Conservation (phyloP, 2,797 vertebrate species). For the Denticeps clupeoides region DNA sequence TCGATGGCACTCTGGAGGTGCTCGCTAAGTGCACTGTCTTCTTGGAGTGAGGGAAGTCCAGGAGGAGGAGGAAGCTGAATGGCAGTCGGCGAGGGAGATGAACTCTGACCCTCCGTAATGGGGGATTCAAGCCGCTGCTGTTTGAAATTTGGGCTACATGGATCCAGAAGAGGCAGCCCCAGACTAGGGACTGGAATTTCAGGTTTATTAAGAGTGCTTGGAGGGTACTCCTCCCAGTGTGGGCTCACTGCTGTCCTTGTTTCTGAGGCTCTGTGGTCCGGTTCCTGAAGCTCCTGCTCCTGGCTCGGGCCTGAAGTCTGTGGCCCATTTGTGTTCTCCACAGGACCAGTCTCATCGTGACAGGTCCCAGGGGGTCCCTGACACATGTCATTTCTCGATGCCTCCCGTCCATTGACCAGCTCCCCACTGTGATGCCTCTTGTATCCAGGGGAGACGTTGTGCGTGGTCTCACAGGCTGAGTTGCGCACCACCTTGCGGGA, state of each 20-base stretch:
- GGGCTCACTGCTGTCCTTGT: too few relatives aligned
- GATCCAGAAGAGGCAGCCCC: constrained; percentile 24
- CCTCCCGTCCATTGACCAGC: constrained; percentile 47
- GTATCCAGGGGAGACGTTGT: constrained; percentile 16
- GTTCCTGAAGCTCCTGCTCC: too few relatives aligned
- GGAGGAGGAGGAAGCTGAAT: background rate
- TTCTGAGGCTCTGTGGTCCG: too few relatives aligned
- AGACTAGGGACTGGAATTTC: constrained; percentile 27
- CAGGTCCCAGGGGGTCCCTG: constrained; percentile 29
- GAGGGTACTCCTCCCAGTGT: constrained; percentile 31
- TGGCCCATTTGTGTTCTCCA: constrained; percentile 30
- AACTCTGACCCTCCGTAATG: constrained; percentile 32
- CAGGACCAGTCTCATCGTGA: constrained; percentile 5
- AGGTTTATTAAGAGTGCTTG: constrained; percentile 24
- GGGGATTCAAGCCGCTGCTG: constrained; percentile 42
- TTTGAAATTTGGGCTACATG: constrained; percentile 49
- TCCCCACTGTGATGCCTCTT: constrained; percentile 50
- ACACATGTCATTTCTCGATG: constrained; percentile 21
- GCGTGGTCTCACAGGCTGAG: constrained; percentile 45
- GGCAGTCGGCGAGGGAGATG: constrained; percentile 25
- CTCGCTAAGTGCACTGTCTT: constrained; percentile 62
- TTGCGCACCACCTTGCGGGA: constrained; percentile 64
- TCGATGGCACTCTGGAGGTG: constrained; percentile 72
- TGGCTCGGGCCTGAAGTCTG: constrained; percentile 11
- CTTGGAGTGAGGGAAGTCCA: constrained; percentile 31